A percentile compares a stretch with the other conserved stretches of the same genome.
Evolutionary conservation across 2,888 invertebrate species (phyloP).

Genomic region (Noctuana brunneofusca): DNA sequence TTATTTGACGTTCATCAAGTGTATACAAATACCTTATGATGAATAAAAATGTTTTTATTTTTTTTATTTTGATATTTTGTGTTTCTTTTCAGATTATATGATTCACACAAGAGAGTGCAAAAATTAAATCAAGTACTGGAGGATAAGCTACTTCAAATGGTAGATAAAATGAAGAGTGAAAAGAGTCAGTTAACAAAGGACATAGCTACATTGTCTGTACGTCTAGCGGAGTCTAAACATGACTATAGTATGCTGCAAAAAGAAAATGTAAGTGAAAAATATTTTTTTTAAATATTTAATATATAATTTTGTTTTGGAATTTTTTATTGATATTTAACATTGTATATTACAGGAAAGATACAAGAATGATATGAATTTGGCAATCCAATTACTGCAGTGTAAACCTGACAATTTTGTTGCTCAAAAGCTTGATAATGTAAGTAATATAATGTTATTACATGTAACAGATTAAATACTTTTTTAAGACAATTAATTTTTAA

Average conservation of each 20-base stretch:
- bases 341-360: conserved; percentile 91
- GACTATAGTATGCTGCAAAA: conserved; percentile 91
- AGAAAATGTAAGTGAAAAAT: conserved; percentile 88
- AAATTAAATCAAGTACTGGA: conserved; percentile 97
- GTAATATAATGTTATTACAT: too few species aligned
- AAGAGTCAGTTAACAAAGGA: conserved; percentile 93
- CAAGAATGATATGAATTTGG: conserved; percentile 95
- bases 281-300: conserved; percentile 4
- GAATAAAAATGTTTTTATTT: too few species aligned
- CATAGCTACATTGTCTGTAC: conserved; percentile 91
- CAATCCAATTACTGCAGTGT: conserved; percentile 96
- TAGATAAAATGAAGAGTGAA: conserved; percentile 95
- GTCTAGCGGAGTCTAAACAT: conserved; percentile 92
- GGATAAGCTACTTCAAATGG: conserved; percentile 95
- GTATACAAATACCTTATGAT: too few species aligned
- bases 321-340: neutral
- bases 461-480: too few species aligned
- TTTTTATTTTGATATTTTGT: too few species aligned
- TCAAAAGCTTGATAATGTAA: conserved; percentile 94
- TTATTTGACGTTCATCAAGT: too few species aligned
- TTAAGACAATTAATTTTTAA: too few species aligned
- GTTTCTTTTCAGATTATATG: conserved; percentile 86
- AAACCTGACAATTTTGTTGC: conserved; percentile 97
- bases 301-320: neutral
- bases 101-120: conserved; percentile 96